Percentiles rank a stretch among this genome's conserved stretches.
Evolutionary conservation across 2,888 invertebrate species (phyloP).

Genomic region (Eudemis profundana): DNA sequence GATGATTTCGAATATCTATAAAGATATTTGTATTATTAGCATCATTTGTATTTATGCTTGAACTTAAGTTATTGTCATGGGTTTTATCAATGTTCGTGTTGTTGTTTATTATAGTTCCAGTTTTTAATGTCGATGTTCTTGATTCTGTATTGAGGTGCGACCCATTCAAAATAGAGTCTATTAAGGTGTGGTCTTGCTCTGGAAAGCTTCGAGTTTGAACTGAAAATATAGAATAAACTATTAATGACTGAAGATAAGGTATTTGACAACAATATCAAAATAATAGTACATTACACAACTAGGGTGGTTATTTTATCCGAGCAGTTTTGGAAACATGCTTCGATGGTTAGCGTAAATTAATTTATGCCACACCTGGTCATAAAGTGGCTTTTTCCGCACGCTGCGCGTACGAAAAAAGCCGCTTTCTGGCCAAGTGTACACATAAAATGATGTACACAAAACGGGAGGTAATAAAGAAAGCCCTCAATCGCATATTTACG

Average conservation of each 20-base stretch:
- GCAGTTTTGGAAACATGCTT: no score
- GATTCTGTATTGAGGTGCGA: not conserved
- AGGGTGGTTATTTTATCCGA: no score
- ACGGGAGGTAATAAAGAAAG: no score
- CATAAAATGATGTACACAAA: no score
- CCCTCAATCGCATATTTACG: no score
- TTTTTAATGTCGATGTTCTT: not conserved
- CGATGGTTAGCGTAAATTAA: no score
- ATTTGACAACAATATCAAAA: no score
- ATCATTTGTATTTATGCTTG: not conserved
- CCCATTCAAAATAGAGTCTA: conserved; percentile 11
- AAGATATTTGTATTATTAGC: conserved; percentile 6
- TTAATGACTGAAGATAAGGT: not conserved
- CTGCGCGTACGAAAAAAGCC: no score
- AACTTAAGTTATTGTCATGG: not conserved
- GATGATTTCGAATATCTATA: conserved; percentile 22
- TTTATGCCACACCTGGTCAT: no score
- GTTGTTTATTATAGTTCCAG: not conserved
- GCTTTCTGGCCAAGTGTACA: no score
- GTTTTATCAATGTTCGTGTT: conserved; percentile 4
- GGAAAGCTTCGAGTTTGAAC: conserved; percentile 1
- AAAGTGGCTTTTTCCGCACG: no score
- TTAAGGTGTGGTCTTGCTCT: conserved; percentile 14
- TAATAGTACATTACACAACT: no score
- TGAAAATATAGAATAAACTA: conserved; percentile 7